phyloP scores from a whole-genome alignment of 1,140 invertebrate species.

The Bombus affinis region DNA sequence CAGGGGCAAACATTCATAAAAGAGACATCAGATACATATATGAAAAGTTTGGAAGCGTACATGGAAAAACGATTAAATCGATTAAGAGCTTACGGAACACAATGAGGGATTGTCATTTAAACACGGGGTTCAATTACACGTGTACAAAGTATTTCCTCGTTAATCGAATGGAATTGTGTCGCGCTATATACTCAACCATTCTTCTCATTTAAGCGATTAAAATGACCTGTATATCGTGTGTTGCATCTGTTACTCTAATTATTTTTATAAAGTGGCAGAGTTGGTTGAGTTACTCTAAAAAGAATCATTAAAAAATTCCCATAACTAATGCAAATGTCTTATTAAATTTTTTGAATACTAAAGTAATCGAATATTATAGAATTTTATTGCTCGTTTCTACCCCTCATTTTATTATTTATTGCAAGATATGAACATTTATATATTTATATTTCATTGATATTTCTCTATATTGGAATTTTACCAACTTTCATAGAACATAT shows the following conservation, averaged over 20 bases:
- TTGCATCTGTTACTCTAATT: neutral
- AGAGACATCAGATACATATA: neutral
- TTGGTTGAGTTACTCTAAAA: neutral
- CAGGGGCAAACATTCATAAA: neutral
- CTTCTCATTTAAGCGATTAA: constrained; percentile 9
- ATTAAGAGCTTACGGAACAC: neutral
- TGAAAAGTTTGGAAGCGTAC: neutral
- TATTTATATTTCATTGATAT: neutral
- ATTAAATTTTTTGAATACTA: neutral
- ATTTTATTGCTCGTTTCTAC: neutral
- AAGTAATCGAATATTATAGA: neutral
- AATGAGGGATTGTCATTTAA: neutral
- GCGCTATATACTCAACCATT: constrained; percentile 5
- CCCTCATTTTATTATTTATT: too few species aligned
- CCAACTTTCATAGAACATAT: neutral
- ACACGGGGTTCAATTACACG: neutral
- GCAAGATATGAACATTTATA: neutral
- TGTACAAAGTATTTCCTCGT: neutral
- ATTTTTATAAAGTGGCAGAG: neutral
- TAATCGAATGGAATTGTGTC: neutral
- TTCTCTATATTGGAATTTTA: neutral
- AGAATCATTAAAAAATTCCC: neutral
- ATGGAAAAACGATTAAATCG: neutral
- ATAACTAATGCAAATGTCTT: neutral
- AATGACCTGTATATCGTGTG: neutral